Evolutionary conservation across 2,113 vertebrate genomes (phyloP).

Genomic region (Cisticola juncidis): DNA sequence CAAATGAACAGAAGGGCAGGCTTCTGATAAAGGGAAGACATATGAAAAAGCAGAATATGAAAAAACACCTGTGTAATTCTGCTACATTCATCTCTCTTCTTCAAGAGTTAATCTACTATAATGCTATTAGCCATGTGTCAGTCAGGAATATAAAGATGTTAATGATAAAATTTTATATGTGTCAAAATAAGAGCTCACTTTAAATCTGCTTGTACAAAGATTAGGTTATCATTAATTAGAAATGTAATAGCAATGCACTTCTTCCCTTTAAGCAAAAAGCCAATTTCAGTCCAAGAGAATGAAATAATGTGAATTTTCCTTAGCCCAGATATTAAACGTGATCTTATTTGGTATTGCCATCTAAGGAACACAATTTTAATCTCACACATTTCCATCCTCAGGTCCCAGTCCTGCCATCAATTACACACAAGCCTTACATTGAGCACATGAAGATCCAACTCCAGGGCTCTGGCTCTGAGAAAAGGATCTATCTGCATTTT

Average conservation of each 20-base stretch:
- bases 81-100: slow-evolving; percentile 30
- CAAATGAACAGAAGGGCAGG: background rate
- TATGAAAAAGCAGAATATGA: slow-evolving; percentile 44
- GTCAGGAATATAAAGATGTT: slow-evolving; percentile 48
- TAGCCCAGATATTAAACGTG: background rate
- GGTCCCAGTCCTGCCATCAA: background rate
- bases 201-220: slow-evolving; percentile 50
- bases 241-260: slow-evolving; percentile 26
- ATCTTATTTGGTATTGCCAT: background rate
- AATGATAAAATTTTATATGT: slow-evolving; percentile 47
- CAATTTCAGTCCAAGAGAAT: slow-evolving; percentile 1
- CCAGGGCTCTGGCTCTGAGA: background rate
- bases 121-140: slow-evolving; percentile 53
- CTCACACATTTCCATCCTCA: background rate
- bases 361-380: background rate
- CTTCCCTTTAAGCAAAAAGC: slow-evolving; percentile 43
- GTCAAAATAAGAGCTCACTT: slow-evolving; percentile 59
- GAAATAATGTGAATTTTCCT: slow-evolving; percentile 3
- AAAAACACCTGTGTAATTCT: slow-evolving; percentile 33
- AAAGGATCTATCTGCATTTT: background rate
- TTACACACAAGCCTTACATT: background rate
- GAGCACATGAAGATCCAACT: background rate
- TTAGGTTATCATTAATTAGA: slow-evolving; percentile 63
- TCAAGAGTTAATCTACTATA: slow-evolving; percentile 45
- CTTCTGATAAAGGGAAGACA: slow-evolving; percentile 15